A percentile compares a stretch with the other conserved stretches of the same genome.
Evolutionary conservation across 2,888 invertebrate species (phyloP).

Genomic region (Tuta absoluta): DNA sequence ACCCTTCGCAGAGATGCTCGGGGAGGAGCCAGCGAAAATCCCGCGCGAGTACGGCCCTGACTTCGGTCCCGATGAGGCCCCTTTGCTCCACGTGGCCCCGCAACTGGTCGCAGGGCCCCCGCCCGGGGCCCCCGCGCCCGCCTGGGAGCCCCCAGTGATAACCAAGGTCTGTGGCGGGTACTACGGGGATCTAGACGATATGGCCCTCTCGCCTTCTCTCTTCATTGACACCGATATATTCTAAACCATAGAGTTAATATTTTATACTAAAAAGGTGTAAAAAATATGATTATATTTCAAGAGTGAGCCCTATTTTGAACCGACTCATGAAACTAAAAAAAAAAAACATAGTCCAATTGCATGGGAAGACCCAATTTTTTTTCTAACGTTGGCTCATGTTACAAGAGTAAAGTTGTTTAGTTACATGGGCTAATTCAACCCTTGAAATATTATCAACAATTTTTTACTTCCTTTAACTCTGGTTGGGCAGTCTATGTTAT

Average conservation of each 20-base stretch:
- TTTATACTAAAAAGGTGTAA: too few species aligned
- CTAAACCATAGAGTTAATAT: conserved; percentile 34
- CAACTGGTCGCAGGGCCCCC: conserved; percentile 7
- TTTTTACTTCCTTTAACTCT: conserved; percentile 36
- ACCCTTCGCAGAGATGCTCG: conserved; percentile 8
- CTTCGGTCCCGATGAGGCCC: conserved; percentile 42
- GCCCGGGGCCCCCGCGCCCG: conserved; percentile 32
- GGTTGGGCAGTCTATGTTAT: conserved; percentile 1
- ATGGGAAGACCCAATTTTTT: too few species aligned
- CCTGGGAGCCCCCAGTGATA: conserved; percentile 57
- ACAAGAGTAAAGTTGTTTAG: conserved; percentile 8
- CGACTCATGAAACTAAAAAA: too few species aligned
- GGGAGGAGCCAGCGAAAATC: conserved; percentile 26
- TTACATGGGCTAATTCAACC: conserved; percentile 7
- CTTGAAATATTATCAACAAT: conserved; percentile 34
- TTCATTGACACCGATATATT: conserved; percentile 61
- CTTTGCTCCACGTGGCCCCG: conserved; percentile 31
- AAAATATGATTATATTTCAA: too few species aligned
- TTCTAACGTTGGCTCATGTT: too few species aligned
- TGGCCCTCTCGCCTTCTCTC: conserved; percentile 35
- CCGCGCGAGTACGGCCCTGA: conserved; percentile 66
- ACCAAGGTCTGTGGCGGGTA: conserved; percentile 51
- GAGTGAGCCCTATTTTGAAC: too few species aligned
- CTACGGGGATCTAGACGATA: conserved; percentile 44
- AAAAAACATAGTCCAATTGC: too few species aligned